Conservation (phyloP, 2,888 invertebrate genomes). For the Dryomyza anilis region DNA sequence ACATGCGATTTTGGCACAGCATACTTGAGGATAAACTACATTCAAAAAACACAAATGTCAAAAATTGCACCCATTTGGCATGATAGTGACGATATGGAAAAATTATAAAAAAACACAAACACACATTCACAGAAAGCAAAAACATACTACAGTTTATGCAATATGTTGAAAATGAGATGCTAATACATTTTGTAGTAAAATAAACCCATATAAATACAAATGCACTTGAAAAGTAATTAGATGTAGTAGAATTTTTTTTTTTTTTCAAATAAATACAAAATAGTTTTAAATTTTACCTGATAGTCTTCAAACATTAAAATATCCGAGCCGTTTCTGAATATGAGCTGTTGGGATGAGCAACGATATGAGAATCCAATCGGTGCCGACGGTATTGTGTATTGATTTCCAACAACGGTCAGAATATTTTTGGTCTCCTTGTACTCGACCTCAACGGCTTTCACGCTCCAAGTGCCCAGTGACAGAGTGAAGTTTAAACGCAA, state of each 20-base stretch:
- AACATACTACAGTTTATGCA: too few relatives aligned
- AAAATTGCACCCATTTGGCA: too few relatives aligned
- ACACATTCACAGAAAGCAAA: too few relatives aligned
- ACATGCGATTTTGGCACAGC: too few relatives aligned
- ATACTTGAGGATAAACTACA: too few relatives aligned
- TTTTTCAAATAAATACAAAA: background rate
- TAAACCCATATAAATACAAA: background rate
- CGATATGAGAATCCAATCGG: conserved; percentile 66
- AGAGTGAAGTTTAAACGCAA: conserved; percentile 67
- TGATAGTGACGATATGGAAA: too few relatives aligned
- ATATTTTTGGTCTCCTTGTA: conserved; percentile 54
- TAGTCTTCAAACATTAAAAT: conserved; percentile 63
- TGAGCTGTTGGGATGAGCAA: conserved; percentile 62
- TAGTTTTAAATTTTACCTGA: conserved; percentile 57
- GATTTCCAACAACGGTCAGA: conserved; percentile 46
- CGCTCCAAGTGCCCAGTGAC: conserved; percentile 63
- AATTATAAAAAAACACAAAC: too few relatives aligned
- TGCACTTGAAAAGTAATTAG: too few relatives aligned
- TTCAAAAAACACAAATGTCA: too few relatives aligned
- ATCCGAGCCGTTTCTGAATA: conserved; percentile 64
- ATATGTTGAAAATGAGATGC: too few relatives aligned
- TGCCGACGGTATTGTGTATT: conserved; percentile 60
- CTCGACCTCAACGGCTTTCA: conserved; percentile 66
- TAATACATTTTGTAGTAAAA: too few relatives aligned
- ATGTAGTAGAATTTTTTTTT: too few relatives aligned